Conservation (phyloP, 2,888 invertebrate species). For the Drosophila meridiana region DNA sequence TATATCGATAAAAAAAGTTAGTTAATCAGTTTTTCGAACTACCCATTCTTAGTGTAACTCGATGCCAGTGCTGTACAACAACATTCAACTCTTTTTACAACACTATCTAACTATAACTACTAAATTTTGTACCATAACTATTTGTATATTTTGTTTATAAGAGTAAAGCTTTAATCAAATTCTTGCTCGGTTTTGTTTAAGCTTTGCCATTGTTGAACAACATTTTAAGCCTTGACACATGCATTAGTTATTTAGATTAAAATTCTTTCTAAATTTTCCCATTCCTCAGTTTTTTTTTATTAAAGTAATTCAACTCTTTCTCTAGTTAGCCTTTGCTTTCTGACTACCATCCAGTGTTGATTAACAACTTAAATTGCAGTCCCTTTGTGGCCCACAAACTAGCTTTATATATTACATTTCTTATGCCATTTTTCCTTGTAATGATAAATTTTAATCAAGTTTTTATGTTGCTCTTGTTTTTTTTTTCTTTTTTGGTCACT, state of each 20-base stretch:
- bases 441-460: slow-evolving; percentile 44
- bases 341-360: slow-evolving; percentile 26
- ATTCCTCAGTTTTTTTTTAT: neutral
- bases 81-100: neutral
- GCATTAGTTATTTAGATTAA: neutral
- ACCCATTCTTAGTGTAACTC: neutral
- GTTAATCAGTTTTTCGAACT: neutral
- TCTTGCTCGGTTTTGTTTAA: neutral
- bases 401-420: slow-evolving; percentile 2
- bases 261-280: neutral
- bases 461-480: slow-evolving; percentile 2
- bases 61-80: neutral
- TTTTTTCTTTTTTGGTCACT: slow-evolving; percentile 9
- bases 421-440: slow-evolving; percentile 8
- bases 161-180: neutral
- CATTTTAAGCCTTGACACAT: neutral
- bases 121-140: neutral
- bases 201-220: neutral
- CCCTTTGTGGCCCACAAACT: neutral
- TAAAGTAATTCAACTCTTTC: neutral
- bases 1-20: neutral
- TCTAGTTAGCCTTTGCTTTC: neutral
- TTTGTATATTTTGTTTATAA: neutral
- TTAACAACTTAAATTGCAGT: slow-evolving; percentile 29
- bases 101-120: neutral